A percentile compares a stretch with the other conserved stretches of the same genome.
Conservation (phyloP, 2,888 invertebrate species). For the Leucoma salicis region DNA sequence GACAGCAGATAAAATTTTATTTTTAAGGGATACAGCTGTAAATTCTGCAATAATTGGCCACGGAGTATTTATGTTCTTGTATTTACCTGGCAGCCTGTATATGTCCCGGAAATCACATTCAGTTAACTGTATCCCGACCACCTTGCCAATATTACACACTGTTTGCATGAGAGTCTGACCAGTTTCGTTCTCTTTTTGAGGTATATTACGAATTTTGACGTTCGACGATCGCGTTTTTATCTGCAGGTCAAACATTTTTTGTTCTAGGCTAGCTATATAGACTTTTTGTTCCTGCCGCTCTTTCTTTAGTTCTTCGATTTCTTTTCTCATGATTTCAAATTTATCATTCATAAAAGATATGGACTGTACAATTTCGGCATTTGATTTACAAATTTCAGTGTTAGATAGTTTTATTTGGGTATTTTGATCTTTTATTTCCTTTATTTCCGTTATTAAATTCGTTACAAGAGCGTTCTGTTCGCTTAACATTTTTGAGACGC, state of each 20-base stretch:
- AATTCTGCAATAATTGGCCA: neutral
- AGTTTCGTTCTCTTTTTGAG: neutral
- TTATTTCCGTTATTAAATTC: neutral
- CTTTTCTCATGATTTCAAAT: neutral
- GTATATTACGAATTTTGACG: neutral
- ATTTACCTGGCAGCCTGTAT: neutral
- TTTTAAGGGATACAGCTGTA: neutral
- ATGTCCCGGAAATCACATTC: neutral
- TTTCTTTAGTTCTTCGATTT: neutral
- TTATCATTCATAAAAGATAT: neutral
- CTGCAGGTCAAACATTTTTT: neutral
- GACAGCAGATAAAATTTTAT: neutral
- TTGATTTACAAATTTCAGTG: neutral
- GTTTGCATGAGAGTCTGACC: neutral
- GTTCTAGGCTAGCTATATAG: neutral
- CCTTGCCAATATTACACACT: neutral
- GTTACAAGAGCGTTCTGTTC: neutral
- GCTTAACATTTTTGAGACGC: neutral
- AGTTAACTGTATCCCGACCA: neutral
- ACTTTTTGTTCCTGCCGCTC: neutral
- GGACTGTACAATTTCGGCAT: neutral
- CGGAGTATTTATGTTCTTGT: neutral
- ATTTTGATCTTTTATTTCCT: constrained; percentile 2
- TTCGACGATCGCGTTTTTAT: neutral
- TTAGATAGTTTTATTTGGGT: neutral